A percentile compares a stretch with the other conserved stretches of the same genome.
These are phyloP conservation scores for Petroica traversi DNA, from an alignment of 2,113 vertebrate species.

Conservation along the genomic window DNA sequence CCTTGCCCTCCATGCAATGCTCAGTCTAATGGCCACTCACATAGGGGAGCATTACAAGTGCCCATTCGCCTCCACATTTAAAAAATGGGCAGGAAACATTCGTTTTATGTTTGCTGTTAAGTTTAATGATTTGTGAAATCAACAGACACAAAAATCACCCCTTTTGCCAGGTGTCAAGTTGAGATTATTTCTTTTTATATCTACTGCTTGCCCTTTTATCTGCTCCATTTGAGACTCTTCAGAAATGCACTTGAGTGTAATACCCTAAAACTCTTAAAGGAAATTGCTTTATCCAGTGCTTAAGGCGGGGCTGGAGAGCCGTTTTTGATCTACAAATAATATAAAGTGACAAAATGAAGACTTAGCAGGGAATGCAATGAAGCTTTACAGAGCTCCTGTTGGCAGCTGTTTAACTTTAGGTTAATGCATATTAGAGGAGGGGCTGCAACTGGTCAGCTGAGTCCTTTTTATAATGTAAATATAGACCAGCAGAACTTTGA, in stretches of 20 bases:
- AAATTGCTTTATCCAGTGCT: conserved; percentile 10
- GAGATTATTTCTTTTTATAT: conserved; percentile 21
- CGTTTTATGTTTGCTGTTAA: conserved; percentile 55
- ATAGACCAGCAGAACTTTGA: not conserved
- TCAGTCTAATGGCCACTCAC: not conserved
- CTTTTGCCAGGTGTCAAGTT: conserved; percentile 19
- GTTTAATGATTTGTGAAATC: conserved; percentile 71
- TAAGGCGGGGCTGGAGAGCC: not conserved
- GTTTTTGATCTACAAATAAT: not conserved
- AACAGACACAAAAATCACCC: conserved; percentile 13
- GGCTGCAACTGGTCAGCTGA: not conserved
- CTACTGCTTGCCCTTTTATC: conserved; percentile 13
- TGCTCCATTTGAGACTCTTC: not conserved
- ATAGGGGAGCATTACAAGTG: not conserved
- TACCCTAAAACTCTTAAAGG: conserved; percentile 22
- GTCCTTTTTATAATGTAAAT: not conserved
- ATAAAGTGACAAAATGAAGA: conserved; percentile 19
- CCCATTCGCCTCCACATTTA: not conserved
- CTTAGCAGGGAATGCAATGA: not conserved
- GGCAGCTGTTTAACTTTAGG: not conserved
- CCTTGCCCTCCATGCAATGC: not conserved
- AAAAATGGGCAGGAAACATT: conserved; percentile 30
- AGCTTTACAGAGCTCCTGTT: not conserved
- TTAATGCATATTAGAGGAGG: not conserved
- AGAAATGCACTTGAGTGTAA: conserved; percentile 2